phyloP scores from a whole-genome alignment of 2,797 vertebrate species.

The Falco rusticolus region DNA sequence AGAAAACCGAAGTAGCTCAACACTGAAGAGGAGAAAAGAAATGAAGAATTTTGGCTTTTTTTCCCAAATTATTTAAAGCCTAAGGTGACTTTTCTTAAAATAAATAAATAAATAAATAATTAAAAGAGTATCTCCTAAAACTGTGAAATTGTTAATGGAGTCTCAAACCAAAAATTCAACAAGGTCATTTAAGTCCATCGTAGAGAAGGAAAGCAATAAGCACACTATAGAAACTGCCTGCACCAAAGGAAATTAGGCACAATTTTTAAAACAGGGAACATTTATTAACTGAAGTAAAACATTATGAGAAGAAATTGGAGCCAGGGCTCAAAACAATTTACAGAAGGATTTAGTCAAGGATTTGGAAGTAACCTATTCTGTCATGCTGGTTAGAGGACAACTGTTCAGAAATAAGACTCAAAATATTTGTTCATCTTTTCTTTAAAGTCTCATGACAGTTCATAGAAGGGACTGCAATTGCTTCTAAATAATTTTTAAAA shows the following conservation, averaged over 20 bases:
- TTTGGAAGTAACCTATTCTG: background rate
- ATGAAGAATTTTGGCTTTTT: background rate
- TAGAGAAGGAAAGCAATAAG: background rate
- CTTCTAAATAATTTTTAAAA: background rate
- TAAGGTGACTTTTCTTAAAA: background rate
- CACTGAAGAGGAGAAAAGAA: background rate
- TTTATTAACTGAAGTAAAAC: background rate
- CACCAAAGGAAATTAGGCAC: background rate
- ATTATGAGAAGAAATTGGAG: background rate
- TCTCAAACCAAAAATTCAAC: background rate
- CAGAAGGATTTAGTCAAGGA: background rate
- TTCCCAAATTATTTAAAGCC: background rate
- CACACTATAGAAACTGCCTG: background rate
- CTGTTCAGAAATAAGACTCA: background rate
- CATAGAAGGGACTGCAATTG: background rate
- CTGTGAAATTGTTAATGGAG: background rate
- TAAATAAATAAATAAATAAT: background rate
- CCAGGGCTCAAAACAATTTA: background rate
- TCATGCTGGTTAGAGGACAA: background rate
- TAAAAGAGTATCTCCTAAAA: background rate
- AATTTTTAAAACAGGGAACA: background rate
- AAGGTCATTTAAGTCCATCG: background rate
- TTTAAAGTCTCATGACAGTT: background rate
- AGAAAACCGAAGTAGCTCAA: background rate
- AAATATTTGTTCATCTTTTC: background rate